These are phyloP conservation scores for Stenolophus ochropezus DNA, from an alignment of 2,888 invertebrate genomes.

Conservation along the genomic window DNA sequence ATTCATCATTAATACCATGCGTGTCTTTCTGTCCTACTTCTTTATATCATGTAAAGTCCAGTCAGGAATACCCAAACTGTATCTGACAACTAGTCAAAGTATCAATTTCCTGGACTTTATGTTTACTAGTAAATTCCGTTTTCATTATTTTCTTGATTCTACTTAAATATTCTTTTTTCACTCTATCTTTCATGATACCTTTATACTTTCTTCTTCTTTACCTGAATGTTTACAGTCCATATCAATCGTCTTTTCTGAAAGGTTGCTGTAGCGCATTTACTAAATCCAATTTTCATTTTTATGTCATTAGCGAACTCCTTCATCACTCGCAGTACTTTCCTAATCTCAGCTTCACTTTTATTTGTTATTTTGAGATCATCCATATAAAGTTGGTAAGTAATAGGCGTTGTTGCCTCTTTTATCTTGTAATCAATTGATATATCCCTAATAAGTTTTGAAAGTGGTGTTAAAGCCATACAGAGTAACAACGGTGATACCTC, in stretches of 20 bases:
- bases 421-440: slow-evolving; percentile 36
- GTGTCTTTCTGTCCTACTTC: slow-evolving; percentile 51
- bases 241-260: slow-evolving; percentile 1
- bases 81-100: slow-evolving; percentile 57
- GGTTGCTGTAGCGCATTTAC: slow-evolving; percentile 17
- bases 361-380: slow-evolving; percentile 62
- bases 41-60: slow-evolving; percentile 58
- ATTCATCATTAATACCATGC: slow-evolving; percentile 46
- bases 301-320: slow-evolving; percentile 40
- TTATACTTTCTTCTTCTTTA: slow-evolving; percentile 12
- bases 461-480: slow-evolving; percentile 60
- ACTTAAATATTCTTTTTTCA: slow-evolving; percentile 41
- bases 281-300: neutral
- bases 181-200: slow-evolving; percentile 15
- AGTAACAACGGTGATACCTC: slow-evolving; percentile 57
- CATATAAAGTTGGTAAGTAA: slow-evolving; percentile 62
- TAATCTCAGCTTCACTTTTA: neutral
- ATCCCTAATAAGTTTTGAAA: slow-evolving; percentile 53
- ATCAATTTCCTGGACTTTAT: slow-evolving; percentile 58
- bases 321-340: neutral
- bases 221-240: slow-evolving; percentile 42
- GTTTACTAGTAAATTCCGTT: slow-evolving; percentile 48
- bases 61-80: slow-evolving; percentile 49
- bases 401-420: slow-evolving; percentile 18
- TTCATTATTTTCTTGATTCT: slow-evolving; percentile 59